Conservation (phyloP, 2,888 invertebrate species). For the Plusia festucae region DNA sequence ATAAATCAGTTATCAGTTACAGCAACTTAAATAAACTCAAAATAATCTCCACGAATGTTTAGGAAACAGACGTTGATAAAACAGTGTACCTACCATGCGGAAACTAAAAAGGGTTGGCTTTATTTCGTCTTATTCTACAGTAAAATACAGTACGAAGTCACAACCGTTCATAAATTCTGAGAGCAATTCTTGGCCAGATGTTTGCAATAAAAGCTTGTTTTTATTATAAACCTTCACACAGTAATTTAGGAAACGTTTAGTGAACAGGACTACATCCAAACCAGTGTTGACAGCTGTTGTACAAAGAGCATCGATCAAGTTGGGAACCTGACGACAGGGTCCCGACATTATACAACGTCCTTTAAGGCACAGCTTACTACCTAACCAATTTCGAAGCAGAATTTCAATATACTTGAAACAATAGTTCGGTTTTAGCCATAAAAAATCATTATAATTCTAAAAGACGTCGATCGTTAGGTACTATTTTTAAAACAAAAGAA, state of each 20-base stretch:
- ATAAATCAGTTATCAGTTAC: slow-evolving; percentile 12
- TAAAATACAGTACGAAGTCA: slow-evolving; percentile 14
- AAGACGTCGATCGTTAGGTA: neutral
- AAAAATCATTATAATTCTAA: neutral
- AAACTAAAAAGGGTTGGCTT: neutral
- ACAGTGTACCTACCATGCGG: neutral
- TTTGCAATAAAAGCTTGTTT: slow-evolving; percentile 34
- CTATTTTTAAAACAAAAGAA: neutral
- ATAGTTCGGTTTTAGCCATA: neutral
- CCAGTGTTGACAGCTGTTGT: slow-evolving; percentile 66
- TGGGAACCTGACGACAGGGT: slow-evolving; percentile 41
- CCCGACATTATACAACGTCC: slow-evolving; percentile 22
- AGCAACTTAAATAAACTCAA: slow-evolving; percentile 29
- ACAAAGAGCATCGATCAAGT: slow-evolving; percentile 72
- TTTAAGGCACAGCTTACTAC: slow-evolving; percentile 17
- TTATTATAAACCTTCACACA: slow-evolving; percentile 29
- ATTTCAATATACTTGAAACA: neutral
- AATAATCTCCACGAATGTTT: neutral
- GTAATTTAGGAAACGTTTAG: slow-evolving; percentile 39
- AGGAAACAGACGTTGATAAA: neutral
- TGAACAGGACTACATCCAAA: slow-evolving; percentile 61
- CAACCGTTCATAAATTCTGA: slow-evolving; percentile 10
- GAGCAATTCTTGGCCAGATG: slow-evolving; percentile 40
- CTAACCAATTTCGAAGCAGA: slow-evolving; percentile 27
- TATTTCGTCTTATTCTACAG: neutral